Percentiles rank a stretch among this genome's conserved stretches.
Conservation (phyloP, 2,113 vertebrate species). For the Pavo muticus region DNA sequence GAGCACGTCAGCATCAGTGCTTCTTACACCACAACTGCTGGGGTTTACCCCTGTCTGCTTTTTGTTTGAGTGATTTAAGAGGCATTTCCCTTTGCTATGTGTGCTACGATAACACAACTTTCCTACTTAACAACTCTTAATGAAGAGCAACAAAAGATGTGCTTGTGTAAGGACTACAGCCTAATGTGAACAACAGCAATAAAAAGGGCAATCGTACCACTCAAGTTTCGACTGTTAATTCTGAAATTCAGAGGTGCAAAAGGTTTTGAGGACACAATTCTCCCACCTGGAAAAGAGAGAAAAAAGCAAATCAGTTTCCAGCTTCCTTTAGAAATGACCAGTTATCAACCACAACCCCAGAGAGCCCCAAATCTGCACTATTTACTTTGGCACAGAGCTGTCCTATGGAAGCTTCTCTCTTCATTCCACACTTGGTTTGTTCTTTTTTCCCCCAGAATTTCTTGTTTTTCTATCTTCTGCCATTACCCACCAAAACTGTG, state of each 20-base stretch:
- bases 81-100: neutral
- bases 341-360: too few species aligned
- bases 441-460: neutral
- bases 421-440: neutral
- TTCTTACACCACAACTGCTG: neutral
- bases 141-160: neutral
- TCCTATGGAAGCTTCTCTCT: neutral
- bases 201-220: constrained; percentile 82
- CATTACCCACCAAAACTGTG: neutral
- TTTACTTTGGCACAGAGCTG: neutral
- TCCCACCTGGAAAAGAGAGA: constrained; percentile 86
- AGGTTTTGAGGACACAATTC: constrained; percentile 99
- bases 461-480: neutral
- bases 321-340: too few species aligned
- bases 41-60: neutral
- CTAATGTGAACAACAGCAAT: neutral
- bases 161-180: neutral
- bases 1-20: neutral
- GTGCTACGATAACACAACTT: neutral
- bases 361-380: neutral
- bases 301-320: neutral
- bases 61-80: neutral
- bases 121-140: neutral
- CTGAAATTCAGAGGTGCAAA: constrained; percentile 99
- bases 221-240: constrained; percentile 99